phyloP scores from a whole-genome alignment of 92 coral and sea anemone genomes.

The Paragorgia papillata region DNA sequence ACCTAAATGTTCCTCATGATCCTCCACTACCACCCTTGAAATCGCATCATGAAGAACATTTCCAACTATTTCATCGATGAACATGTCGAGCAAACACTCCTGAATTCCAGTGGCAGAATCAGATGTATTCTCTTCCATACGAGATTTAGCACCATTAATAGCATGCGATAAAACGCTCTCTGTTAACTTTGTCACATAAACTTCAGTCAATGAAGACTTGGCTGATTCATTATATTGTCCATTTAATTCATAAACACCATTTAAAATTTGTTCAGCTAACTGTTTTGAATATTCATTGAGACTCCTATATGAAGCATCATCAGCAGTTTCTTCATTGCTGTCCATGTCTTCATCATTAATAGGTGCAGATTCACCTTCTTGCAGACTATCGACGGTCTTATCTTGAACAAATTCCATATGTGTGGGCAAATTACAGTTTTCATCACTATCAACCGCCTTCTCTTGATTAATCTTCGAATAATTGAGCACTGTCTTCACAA shows the following conservation, averaged over 20 bases:
- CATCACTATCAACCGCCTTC: conserved; percentile 7
- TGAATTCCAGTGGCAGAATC: neutral
- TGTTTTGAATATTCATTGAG: conserved; percentile 27
- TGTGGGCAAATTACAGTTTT: conserved; percentile 8
- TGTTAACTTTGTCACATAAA: conserved; percentile 18
- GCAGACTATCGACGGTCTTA: no score
- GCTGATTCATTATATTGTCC: neutral
- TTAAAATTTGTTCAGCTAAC: conserved; percentile 33
- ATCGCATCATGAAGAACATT: conserved; percentile 15
- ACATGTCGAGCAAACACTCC: conserved; percentile 18
- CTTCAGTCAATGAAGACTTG: neutral
- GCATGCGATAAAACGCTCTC: conserved; percentile 13
- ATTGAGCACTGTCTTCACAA: conserved; percentile 22
- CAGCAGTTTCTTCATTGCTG: no score
- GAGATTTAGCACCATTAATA: conserved; percentile 16
- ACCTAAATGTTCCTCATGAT: neutral
- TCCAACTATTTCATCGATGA: conserved; percentile 15
- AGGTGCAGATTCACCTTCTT: no score
- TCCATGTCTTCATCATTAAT: no score
- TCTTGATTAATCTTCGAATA: conserved; percentile 3
- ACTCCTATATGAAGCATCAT: neutral
- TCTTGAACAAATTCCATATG: neutral
- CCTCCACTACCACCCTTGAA: conserved; percentile 13
- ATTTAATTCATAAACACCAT: neutral
- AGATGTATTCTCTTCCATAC: neutral